Base-by-base conservation (phyloP, 2,113 vertebrate genomes). In the Ahaetulla prasina region DNA sequence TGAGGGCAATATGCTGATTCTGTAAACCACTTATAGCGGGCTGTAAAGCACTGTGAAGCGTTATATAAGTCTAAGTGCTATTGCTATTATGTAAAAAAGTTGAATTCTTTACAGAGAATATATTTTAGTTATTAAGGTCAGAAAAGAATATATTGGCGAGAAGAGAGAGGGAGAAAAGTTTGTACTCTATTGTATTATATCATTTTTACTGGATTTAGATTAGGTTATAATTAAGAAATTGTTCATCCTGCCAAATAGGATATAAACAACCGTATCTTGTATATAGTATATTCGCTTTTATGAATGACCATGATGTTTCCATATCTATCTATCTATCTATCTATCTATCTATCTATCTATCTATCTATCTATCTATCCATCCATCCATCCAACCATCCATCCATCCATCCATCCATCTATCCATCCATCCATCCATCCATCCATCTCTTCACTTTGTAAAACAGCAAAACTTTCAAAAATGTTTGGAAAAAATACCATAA, bases 251-350 rank as follows among this genome's bases (percentile, higher is more conserved):
- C 20, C 92, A 80, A 39, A 84, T 90, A 47, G 43, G 53, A 94
- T 94, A 92, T 85, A 92, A 90, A 84, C 43, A 94, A 4, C 43
- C 91, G 60, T 63, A 14, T 63, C 50, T 93, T 94, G 39, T 54
- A 27, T 5, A 12, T 60, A 84, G 57, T 80, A 91, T 92, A 85
- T 93, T 94, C 63, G 23, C 20, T 91, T 57, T 94, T 93, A 89
- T 87, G 92, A 89, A 52, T 1, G 85, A 47, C 20, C 74, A 1
- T 27, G 84, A 54, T 94, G 94, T 96, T 90, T 94, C 90, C 93
- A 63, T 89, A 25, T 55, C 20, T 55, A 23, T 55, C 54, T 55
- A 25, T 55, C 22, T 55, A 57, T 57, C 55, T 89, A 25, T 55
- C 22, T 55, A 55, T 55, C 54, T 89, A 25, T 55, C 22, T 55